Conservation (phyloP, 2,888 invertebrate species). For the Caenorhabditis sp. region DNA sequence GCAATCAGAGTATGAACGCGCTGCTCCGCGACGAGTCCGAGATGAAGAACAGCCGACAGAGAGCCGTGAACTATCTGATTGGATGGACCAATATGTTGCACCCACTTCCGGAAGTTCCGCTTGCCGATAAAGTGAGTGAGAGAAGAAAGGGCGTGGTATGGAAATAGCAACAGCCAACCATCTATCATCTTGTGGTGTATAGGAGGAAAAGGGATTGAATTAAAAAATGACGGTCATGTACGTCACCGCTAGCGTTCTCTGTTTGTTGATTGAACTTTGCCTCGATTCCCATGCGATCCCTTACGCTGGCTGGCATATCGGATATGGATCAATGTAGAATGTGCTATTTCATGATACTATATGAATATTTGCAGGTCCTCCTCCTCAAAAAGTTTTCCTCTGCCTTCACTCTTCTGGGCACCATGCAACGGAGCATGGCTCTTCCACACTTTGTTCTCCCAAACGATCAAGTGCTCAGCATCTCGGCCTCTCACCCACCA, state of each 20-base stretch:
- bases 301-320: constrained; percentile 21
- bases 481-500: constrained; percentile 57
- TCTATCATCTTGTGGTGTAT: constrained; percentile 30
- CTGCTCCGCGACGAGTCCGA: constrained; percentile 63
- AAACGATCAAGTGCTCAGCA: constrained; percentile 71
- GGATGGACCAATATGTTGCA: constrained; percentile 76
- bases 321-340: too few relatives aligned
- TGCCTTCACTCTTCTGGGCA: constrained; percentile 72
- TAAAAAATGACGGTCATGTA: constrained; percentile 54
- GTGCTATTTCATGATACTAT: too few relatives aligned
- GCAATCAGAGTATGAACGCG: constrained; percentile 64
- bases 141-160: constrained; percentile 24
- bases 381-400: constrained; percentile 71
- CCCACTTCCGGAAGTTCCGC: constrained; percentile 74
- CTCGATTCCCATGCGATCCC: too few relatives aligned
- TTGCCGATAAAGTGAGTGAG: constrained; percentile 73
- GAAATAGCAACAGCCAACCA: constrained; percentile 36
- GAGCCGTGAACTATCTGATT: constrained; percentile 70
- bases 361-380: constrained; percentile 70
- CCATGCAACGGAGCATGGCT: constrained; percentile 72
- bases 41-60: constrained; percentile 61
- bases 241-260: constrained; percentile 53
- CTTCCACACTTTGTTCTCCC: constrained; percentile 73
- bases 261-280: too few relatives aligned
- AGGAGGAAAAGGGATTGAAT: constrained; percentile 11